Evolutionary conservation across 92 coral and sea anemone species (phyloP).

Genomic region (Heliopora coerulea): DNA sequence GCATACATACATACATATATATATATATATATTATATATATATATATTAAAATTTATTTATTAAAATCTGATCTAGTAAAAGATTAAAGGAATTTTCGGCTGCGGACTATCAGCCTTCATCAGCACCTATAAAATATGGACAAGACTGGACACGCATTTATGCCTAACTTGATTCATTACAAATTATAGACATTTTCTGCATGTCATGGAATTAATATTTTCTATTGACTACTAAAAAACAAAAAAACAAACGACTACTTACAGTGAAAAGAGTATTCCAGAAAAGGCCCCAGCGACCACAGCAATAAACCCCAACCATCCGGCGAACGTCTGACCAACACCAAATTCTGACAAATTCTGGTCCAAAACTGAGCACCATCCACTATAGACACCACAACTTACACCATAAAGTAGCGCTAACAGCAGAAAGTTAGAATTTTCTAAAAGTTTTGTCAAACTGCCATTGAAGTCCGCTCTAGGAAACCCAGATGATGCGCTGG

Average conservation of each 20-base stretch:
- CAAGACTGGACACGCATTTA: too few species aligned
- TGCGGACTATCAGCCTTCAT: too few species aligned
- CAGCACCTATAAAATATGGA: too few species aligned
- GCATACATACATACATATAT: too few species aligned
- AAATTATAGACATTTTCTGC: too few species aligned
- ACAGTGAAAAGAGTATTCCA: slow-evolving; percentile 94
- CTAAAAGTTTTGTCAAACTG: slow-evolving; percentile 67
- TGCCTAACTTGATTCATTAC: too few species aligned
- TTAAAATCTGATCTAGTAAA: too few species aligned
- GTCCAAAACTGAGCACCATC: slow-evolving; percentile 92
- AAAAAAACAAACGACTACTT: slow-evolving; percentile 58
- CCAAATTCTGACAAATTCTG: slow-evolving; percentile 69
- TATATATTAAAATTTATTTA: too few species aligned
- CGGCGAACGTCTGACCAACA: slow-evolving; percentile 81
- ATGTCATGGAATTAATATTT: too few species aligned
- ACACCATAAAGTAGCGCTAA: slow-evolving; percentile 84
- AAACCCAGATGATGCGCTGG: slow-evolving; percentile 88
- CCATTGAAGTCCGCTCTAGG: slow-evolving; percentile 72
- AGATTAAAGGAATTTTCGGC: too few species aligned
- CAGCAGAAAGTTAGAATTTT: slow-evolving; percentile 78
- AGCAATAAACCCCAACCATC: slow-evolving; percentile 95
- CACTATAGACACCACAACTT: slow-evolving; percentile 91
- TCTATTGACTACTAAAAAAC: too few species aligned
- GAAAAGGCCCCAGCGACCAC: slow-evolving; percentile 86
- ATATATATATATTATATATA: too few species aligned